Evolutionary conservation across 2,888 invertebrate genomes (phyloP), one percentile per base, ranked within the genome.

Genomic region (Ligdia adustata): DNA sequence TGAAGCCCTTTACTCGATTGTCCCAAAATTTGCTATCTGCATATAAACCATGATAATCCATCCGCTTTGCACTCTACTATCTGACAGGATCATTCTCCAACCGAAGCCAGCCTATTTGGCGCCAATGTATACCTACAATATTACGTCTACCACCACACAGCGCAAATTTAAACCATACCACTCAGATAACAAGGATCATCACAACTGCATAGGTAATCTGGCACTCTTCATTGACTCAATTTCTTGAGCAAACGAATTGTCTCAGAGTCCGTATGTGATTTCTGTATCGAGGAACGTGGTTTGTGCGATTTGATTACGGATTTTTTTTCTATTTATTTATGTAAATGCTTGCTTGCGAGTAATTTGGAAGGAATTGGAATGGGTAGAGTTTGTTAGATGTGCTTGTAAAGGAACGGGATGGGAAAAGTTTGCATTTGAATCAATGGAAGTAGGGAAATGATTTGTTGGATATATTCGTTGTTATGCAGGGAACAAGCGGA

Each of bases 231-330:
- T 72, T 70, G 72, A 66, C 64, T 72, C 72, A 72, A 72, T 72
- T 68, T 72, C 70, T 72, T 72, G 64, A 61, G 62, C 72, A 72
- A 72, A 72, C 69, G 69, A 63, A 65, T 62, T 60, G 66, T 53
- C 54, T 50, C 53, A 34, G 55, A 62, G 61, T 61, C 51, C 54
- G 46, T 55, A 52, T 53, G 55, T 62, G 67, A 69, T 71, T 69
- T 70, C 55, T 62, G 43, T 65, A 62, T 64, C 58, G 52, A 35
- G 38, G 48, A 61, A 34, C 52, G 53, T 55, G 59, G 55, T 59
- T 48, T 52, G 38, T 45, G 24, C 26, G 33, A 47, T 48, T 51
- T 34, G 38, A 52, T 47, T 39, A 47, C 32, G 12, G 37, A 31
- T n/a, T 40, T 42, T 29, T 40, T 38, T 33, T 22, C 16, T 37